A percentile compares a stretch with the other conserved stretches of the same genome.
Evolutionary conservation across 2,888 invertebrate genomes (phyloP).

Genomic region (Aphodius sticticus): DNA sequence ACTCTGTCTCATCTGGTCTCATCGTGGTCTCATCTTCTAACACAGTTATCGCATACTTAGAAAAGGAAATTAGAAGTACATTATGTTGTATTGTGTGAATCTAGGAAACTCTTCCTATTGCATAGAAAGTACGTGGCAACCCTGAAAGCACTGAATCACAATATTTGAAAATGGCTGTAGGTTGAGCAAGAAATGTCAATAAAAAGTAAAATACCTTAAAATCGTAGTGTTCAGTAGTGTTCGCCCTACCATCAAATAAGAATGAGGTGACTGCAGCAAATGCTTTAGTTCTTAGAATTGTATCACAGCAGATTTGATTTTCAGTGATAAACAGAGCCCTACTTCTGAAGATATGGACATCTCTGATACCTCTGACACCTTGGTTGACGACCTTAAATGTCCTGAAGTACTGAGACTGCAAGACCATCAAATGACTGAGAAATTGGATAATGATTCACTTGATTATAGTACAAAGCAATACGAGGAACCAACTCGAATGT

Average conservation of each 20-base stretch:
- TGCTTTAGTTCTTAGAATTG: slow-evolving; percentile 8
- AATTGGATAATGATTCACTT: slow-evolving; percentile 41
- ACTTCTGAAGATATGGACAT: slow-evolving; percentile 49
- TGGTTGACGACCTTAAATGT: slow-evolving; percentile 40
- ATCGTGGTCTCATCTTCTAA: too few relatives aligned
- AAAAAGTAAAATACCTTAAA: slow-evolving; percentile 8
- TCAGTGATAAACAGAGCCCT: slow-evolving; percentile 42
- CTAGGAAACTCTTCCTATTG: neutral
- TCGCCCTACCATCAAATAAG: slow-evolving; percentile 14
- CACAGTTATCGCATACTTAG: too few relatives aligned
- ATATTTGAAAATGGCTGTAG: slow-evolving; percentile 38
- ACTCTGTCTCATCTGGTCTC: neutral
- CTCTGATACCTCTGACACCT: slow-evolving; percentile 47
- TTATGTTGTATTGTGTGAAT: neutral
- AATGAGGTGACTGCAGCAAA: slow-evolving; percentile 32
- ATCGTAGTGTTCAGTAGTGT: neutral
- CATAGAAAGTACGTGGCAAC: slow-evolving; percentile 21
- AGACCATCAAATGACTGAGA: slow-evolving; percentile 38
- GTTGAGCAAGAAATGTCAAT: slow-evolving; percentile 29
- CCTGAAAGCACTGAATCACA: slow-evolving; percentile 11
- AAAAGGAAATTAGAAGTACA: too few relatives aligned
- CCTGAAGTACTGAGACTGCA: slow-evolving; percentile 44
- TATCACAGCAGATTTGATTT: slow-evolving; percentile 23
- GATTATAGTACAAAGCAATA: slow-evolving; percentile 44
- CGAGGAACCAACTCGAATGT: slow-evolving; percentile 38